Conservation (phyloP, 2,797 vertebrate species). For the Cuculus canorus region DNA sequence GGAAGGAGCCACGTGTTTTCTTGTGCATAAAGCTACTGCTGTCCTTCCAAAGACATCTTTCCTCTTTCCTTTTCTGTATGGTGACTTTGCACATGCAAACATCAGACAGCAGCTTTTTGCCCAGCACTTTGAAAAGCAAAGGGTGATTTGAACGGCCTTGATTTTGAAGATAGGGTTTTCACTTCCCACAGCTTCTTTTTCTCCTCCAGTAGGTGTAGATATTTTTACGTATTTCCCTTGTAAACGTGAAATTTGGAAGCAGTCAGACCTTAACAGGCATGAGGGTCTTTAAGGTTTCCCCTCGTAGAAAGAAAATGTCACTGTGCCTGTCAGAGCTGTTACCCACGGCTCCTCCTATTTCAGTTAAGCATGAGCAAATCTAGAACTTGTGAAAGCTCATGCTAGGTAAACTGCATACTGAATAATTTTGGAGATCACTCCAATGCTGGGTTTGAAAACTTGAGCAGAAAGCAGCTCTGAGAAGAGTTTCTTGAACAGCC, state of each 20-base stretch:
- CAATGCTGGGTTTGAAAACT: not conserved
- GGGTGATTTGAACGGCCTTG: conserved; percentile 10
- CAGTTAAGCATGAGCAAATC: conserved; percentile 1
- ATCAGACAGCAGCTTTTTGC: conserved; percentile 58
- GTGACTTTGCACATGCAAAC: conserved; percentile 19
- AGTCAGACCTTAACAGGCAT: not conserved
- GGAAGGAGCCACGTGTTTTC: conserved; percentile 31
- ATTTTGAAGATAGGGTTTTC: not conserved
- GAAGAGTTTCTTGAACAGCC: not conserved
- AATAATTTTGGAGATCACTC: not conserved
- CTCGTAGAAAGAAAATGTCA: not conserved
- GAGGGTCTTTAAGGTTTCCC: not conserved
- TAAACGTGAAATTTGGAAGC: not conserved
- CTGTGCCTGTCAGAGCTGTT: not conserved
- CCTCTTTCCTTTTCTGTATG: conserved; percentile 10
- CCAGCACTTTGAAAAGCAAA: not conserved
- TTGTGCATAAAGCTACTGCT: not conserved
- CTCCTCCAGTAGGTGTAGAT: not conserved
- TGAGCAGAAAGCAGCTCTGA: not conserved
- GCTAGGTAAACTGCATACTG: not conserved
- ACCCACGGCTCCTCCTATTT: not conserved
- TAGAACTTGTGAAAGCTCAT: not conserved
- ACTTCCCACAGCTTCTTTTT: not conserved
- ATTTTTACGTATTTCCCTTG: not conserved
- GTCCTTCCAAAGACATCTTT: not conserved